Evolutionary conservation across 2,113 vertebrate genomes (phyloP), one percentile per base, ranked within the genome.

Genomic region (Nothoprocta pentlandii): DNA sequence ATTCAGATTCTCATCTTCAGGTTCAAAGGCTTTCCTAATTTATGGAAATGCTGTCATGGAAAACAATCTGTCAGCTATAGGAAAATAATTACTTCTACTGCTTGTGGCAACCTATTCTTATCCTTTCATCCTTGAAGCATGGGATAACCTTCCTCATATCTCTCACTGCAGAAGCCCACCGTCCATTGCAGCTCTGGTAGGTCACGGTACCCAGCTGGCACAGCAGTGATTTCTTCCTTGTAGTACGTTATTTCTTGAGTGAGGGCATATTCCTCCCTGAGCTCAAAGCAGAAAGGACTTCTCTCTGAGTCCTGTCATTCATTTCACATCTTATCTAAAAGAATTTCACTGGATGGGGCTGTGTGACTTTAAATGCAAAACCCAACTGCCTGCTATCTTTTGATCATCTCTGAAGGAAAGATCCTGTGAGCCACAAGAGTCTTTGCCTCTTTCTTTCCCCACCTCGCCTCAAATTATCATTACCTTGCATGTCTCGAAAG

Each of bases 61-160:
- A 67, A 78, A 90, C 26, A 15, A 8, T 19, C 28, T 78, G 39
- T 20, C 23, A 82, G 46, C 39, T 17, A 58, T 8, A 85, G 5
- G 13, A 10, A 75, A 83, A 34, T 32, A 71, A 44, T 53, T 69
- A 56, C 67, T 68, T 83, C 39, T 51, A 59, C 23, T 64, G 22
- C 26, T 76, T 53, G 19, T 34, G 42, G 21, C 28, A 71, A 67
- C 17, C 17, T 26, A 30, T 21, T 62, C 14, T 12, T 67, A 49
- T 16, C 15, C 17, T 73, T 75, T 42, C 21, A 51, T 17, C 17
- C 34, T 67, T 49, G n/a, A 77, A 56, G 59, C 44, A 20, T 16
- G 42, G 39, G 12, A 46, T 36, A 54, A 17, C 5, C 21, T 7
- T 71, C 23, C 16, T 34, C 0, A 0, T 34, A 23, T 76, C 58